These are phyloP conservation scores for Parasteatoda tepidariorum DNA, from an alignment of 1,140 invertebrate species.

Conservation along the genomic window DNA sequence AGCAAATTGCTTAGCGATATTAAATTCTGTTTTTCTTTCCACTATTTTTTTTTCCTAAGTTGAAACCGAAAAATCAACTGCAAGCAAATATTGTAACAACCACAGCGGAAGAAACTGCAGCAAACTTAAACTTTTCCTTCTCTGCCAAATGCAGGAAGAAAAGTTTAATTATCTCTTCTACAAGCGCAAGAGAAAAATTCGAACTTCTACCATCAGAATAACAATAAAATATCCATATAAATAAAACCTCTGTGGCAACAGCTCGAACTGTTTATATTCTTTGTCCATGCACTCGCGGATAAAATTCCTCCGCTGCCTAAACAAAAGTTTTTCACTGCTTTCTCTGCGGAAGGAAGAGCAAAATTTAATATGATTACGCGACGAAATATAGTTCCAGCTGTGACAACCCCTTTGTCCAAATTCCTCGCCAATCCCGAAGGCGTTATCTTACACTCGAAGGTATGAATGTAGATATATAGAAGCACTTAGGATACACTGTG, in stretches of 20 bases:
- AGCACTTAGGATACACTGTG: not conserved
- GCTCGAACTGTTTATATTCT: conserved; percentile 52
- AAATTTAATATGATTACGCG: conserved; percentile 60
- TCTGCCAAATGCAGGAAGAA: not conserved
- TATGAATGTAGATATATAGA: conserved; percentile 1
- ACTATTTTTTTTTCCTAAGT: too few relatives aligned
- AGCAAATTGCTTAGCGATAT: too few relatives aligned
- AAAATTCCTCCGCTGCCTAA: conserved; percentile 47
- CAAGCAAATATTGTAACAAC: too few relatives aligned
- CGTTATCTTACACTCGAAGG: conserved; percentile 37
- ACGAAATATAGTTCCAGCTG: conserved; percentile 46
- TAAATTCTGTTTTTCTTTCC: too few relatives aligned
- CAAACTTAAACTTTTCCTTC: not conserved
- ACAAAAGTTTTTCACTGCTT: conserved; percentile 60
- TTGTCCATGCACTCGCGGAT: conserved; percentile 30
- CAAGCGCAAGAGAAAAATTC: not conserved
- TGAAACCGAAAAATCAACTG: too few relatives aligned
- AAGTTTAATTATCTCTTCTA: not conserved
- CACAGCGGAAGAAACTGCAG: too few relatives aligned
- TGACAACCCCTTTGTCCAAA: not conserved
- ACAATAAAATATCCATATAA: conserved; percentile 56
- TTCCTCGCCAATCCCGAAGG: not conserved
- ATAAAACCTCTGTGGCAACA: conserved; percentile 49
- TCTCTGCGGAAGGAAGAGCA: conserved; percentile 34
- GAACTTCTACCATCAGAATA: not conserved